These are phyloP conservation scores for Rhea americana DNA, from an alignment of 2,113 vertebrate species.

Conservation along the genomic window DNA sequence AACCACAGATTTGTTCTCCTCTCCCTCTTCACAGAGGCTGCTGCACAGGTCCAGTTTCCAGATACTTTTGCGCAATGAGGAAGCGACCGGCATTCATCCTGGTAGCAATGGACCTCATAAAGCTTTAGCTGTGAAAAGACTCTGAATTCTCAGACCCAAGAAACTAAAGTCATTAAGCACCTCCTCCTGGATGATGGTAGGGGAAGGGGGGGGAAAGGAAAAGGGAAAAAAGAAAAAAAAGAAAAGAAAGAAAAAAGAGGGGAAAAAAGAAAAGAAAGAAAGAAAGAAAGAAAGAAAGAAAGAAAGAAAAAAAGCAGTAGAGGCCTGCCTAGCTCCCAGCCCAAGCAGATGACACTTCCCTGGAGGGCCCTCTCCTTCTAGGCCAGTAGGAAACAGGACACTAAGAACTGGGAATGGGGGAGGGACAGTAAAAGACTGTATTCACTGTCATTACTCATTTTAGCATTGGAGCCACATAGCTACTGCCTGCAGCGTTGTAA, in stretches of 20 bases:
- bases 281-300: background rate
- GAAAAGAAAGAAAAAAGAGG: background rate
- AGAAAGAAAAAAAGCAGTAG: background rate
- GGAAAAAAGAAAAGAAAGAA: background rate
- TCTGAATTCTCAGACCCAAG: background rate
- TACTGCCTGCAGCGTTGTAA: background rate
- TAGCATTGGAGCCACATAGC: background rate
- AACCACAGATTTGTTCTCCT: no score
- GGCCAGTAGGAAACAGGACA: background rate
- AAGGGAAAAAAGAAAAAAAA: background rate
- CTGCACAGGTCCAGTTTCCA: no score
- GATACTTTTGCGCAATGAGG: no score
- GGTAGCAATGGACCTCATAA: background rate
- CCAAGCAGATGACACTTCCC: background rate
- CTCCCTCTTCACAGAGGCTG: no score
- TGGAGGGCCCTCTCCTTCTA: background rate
- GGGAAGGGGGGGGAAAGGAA: no score
- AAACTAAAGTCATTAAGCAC: background rate
- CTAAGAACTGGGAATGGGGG: background rate
- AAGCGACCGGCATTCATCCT: no score
- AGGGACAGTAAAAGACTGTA: background rate
- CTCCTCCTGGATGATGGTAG: background rate
- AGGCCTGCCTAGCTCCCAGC: background rate
- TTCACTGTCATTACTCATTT: background rate
- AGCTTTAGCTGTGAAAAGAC: background rate